These are phyloP conservation scores for Smittia aterrima DNA, from an alignment of 2,888 invertebrate species.

Conservation along the genomic window DNA sequence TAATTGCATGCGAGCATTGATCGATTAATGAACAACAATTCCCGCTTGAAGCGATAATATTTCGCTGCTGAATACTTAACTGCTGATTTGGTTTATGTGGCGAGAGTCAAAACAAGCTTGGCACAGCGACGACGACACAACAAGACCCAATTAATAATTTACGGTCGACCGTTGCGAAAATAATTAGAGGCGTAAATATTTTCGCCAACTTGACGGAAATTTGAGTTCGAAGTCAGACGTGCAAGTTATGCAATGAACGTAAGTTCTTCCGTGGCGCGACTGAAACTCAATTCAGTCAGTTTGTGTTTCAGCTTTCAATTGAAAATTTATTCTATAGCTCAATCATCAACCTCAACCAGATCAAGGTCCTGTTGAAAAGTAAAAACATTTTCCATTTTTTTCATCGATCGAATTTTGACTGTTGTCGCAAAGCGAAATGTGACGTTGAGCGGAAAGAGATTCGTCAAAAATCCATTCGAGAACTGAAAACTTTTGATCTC, in stretches of 20 bases:
- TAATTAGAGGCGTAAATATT: not conserved
- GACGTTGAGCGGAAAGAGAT: not conserved
- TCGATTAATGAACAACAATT: not conserved
- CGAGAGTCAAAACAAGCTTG: not conserved
- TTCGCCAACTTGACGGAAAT: not conserved
- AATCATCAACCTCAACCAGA: not conserved
- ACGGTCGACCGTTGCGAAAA: not conserved
- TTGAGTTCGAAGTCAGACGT: not conserved
- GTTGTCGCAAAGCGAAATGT: not conserved
- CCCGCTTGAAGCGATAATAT: too few relatives aligned
- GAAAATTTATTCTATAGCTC: not conserved
- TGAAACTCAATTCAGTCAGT: too few relatives aligned
- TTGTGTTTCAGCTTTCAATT: too few relatives aligned
- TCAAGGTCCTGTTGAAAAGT: not conserved
- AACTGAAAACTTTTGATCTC: not conserved
- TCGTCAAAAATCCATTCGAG: not conserved
- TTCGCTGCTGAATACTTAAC: too few relatives aligned
- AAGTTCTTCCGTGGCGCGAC: not conserved
- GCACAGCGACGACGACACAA: not conserved
- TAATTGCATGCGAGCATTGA: not conserved
- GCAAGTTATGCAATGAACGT: not conserved
- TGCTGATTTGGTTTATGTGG: not conserved
- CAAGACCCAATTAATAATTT: not conserved
- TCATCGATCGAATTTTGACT: not conserved
- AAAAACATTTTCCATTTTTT: not conserved